A percentile compares a stretch with the other conserved stretches of the same genome.
Evolutionary conservation across 2,888 invertebrate species (phyloP).

Genomic region (Drepanosiphum platanoidis): DNA sequence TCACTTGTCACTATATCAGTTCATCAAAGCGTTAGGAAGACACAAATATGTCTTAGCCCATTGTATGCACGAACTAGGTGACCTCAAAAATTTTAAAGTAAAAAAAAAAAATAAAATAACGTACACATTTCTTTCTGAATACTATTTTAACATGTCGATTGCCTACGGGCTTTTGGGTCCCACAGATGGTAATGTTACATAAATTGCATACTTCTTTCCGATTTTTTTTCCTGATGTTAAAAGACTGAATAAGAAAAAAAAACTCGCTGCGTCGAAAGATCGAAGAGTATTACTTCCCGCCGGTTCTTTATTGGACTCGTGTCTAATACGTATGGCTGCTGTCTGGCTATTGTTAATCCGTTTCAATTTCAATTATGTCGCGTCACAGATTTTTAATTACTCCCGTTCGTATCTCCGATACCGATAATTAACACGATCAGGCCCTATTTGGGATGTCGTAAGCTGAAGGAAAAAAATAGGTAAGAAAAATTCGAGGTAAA

Average conservation of each 20-base stretch:
- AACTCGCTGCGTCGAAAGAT: constrained; percentile 7
- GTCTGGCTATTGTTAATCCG: constrained; percentile 45
- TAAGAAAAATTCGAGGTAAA: constrained; percentile 51
- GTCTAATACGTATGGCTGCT: neutral
- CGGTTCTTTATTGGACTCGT: constrained; percentile 54
- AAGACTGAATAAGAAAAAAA: constrained; percentile 32
- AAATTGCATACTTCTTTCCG: constrained; percentile 49
- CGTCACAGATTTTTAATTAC: constrained; percentile 60
- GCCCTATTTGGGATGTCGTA: constrained; percentile 54
- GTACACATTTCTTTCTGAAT: constrained; percentile 16
- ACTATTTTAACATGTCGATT: constrained; percentile 41
- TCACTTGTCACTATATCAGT: constrained; percentile 40
- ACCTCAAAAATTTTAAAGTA: constrained; percentile 42
- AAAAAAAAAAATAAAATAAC: constrained; percentile 10
- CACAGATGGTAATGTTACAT: constrained; percentile 58
- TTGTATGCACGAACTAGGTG: constrained; percentile 49
- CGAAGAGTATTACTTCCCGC: neutral
- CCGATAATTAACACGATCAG: constrained; percentile 55
- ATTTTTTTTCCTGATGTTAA: neutral
- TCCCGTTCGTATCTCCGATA: constrained; percentile 9
- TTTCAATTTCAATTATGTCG: constrained; percentile 55
- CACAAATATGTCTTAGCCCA: constrained; percentile 32
- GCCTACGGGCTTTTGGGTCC: constrained; percentile 44
- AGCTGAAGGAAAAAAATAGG: constrained; percentile 22
- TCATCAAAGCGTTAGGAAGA: constrained; percentile 37